Evolutionary conservation across 2,888 invertebrate genomes (phyloP).

Genomic region (Chaetoderma sp.): DNA sequence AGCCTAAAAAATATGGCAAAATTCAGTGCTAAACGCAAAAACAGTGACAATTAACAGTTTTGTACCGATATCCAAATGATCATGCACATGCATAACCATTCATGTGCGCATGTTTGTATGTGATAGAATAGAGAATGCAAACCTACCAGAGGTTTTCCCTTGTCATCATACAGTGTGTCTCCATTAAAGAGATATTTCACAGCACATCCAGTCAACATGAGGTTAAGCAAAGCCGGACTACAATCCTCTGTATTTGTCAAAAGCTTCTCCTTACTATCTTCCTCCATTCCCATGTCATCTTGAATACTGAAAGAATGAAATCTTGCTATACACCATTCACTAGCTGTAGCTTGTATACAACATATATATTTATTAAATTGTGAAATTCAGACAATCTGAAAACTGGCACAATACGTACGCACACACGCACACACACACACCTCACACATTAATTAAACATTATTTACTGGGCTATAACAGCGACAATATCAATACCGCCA

Average conservation of each 20-base stretch:
- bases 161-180: conserved; percentile 72
- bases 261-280: conserved; percentile 59
- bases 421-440: no score
- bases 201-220: conserved; percentile 82
- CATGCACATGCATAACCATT: neutral
- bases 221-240: conserved; percentile 78
- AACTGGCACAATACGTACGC: neutral
- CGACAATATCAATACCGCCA: no score
- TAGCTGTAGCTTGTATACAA: no score
- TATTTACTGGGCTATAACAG: no score
- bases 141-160: conserved; percentile 55
- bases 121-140: neutral
- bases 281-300: conserved; percentile 44
- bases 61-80: neutral
- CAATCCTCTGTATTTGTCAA: conserved; percentile 76
- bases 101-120: neutral
- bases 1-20: no score
- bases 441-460: no score
- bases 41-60: neutral
- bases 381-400: neutral
- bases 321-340: no score
- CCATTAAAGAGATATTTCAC: conserved; percentile 85
- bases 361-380: neutral
- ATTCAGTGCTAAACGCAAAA: no score
- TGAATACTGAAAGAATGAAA: conserved; percentile 38